Base-by-base conservation (phyloP, 2,888 invertebrate genomes). In the Anthrax anthrax region DNA sequence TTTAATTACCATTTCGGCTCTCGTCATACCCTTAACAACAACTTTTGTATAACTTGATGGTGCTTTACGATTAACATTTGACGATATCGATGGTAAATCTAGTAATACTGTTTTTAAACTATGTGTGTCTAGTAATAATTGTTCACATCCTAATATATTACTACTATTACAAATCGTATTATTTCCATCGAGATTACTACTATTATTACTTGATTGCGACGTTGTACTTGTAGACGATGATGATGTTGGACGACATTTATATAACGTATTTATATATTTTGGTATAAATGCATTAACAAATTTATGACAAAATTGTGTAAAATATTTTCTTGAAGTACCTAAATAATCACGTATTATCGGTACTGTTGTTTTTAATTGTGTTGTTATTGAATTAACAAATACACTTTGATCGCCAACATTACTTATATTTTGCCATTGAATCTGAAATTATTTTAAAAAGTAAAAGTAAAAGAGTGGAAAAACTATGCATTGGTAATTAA, bases 1-100 rank as follows among this genome's bases (percentile, higher is more conserved):
- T 72, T 98, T 98, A n/a, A 98, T 71, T 37, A 98, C 87, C 91
- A 97, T 95, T 68, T 98, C 98, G 0, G 96, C 96, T 60, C 90
- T 89, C 0, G 90, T 91, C 94, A 98, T 96, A 34, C 95, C 70
- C 83, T 74, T 75, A 9, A 73, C 70, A 0, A 75, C 75, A 5
- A 83, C 82, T 61, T 85, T 85, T 0, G 82, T 80, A 53, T 81
- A 92, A 51, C 88, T 86, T 0, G 89, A 84, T 0, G 95, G 95
- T 6, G 94, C 88, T 56, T 89, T 89, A 9, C 92, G 73, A 51
- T 81, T 81, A 1, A 94, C 84, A 57, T 86, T 85, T 1, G 91
- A 90, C 0, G 89, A 89, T 19, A 94, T 81, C 0, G 91, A 89
- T 0, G 98, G 98, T 54, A 99, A 72, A 64, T 94, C 91, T n/a